Evolutionary conservation across 2,113 vertebrate species (phyloP), one percentile per base, ranked within the genome.

Genomic region (Laticauda colubrina): DNA sequence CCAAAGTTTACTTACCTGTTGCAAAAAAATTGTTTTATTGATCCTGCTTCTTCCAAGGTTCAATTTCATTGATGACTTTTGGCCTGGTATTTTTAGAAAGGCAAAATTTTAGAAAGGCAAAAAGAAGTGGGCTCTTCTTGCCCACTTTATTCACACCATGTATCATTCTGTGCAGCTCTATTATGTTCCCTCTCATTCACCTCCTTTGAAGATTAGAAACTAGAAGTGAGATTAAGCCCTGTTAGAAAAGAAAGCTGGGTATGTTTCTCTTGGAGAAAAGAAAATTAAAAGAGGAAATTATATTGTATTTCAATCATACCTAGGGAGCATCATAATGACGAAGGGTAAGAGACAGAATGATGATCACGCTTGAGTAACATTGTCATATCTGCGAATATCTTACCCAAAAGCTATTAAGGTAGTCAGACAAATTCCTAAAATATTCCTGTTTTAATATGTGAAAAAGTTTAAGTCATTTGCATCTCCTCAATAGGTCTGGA

Each of bases 401-500:
- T 81, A 39, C 34, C 75, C 75, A 21, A 43, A 81, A 81, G 34
- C 34, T 34, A 81, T 4, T 54, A 34, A 55, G 51, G 39, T 55
- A 12, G 12, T 34, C 48, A 75, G 86, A 39, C 7, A 9, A 55
- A 29, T 59, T 88, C 55, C 91, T 75, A 89, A 88, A 81, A 55
- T 89, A 89, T 53, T 88, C 57, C 86, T 93, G 92, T 90, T 64
- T 64, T 86, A 29, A 93, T 90, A 26, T 93, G 89, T 93, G 56
- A 59, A 93, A 51, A 93, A 64, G 88, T 93, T 59, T 86, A 81
- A 87, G 89, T 93, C 92, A 69, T 93, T 93, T 93, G 92, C 89
- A 54, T 93, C 92, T 93, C 89, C 89, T 93, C 88, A 93, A 90
- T 93, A 93, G 92, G 92, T 93, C 88, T 61, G 81, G 75, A 90